Evolutionary conservation across 1,140 invertebrate genomes (phyloP).

Genomic region (Atopsyche davidsoni): DNA sequence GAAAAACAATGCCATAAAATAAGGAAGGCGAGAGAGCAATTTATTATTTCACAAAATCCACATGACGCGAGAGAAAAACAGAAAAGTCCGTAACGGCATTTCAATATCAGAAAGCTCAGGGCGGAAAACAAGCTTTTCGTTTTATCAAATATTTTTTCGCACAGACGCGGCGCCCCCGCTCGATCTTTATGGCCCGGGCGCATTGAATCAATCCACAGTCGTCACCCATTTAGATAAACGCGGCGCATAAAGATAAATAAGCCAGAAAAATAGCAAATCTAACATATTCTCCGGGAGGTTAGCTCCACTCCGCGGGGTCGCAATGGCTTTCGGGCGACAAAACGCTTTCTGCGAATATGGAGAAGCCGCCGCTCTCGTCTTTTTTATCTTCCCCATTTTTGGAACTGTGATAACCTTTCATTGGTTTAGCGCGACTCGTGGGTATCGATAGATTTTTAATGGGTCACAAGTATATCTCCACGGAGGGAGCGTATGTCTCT

Average conservation of each 20-base stretch:
- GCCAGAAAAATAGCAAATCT: constrained; percentile 30
- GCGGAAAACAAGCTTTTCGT: constrained; percentile 22
- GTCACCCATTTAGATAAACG: constrained; percentile 32
- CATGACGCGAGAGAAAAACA: too few species aligned
- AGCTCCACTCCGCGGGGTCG: constrained; percentile 12
- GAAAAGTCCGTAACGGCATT: background rate
- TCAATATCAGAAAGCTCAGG: constrained; percentile 17
- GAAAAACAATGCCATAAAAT: too few species aligned
- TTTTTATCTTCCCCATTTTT: constrained; percentile 17
- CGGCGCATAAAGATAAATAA: constrained; percentile 31
- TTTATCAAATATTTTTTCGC: constrained; percentile 17
- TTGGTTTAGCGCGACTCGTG: constrained; percentile 25
- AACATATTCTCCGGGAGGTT: constrained; percentile 26
- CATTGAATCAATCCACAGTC: constrained; percentile 32
- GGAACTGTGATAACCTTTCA: constrained; percentile 14
- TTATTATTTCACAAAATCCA: too few species aligned
- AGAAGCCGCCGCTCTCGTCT: constrained; percentile 14
- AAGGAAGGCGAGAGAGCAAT: too few species aligned
- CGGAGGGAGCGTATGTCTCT: constrained; percentile 18
- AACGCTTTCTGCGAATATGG: constrained; percentile 23
- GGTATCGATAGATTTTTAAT: constrained; percentile 30
- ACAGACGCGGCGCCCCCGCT: background rate
- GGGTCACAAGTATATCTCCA: constrained; percentile 24
- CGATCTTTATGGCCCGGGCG: constrained; percentile 22
- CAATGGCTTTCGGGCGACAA: constrained; percentile 9